These are phyloP conservation scores for Ploceus nigricollis DNA, from an alignment of 2,113 vertebrate genomes.

Conservation along the genomic window DNA sequence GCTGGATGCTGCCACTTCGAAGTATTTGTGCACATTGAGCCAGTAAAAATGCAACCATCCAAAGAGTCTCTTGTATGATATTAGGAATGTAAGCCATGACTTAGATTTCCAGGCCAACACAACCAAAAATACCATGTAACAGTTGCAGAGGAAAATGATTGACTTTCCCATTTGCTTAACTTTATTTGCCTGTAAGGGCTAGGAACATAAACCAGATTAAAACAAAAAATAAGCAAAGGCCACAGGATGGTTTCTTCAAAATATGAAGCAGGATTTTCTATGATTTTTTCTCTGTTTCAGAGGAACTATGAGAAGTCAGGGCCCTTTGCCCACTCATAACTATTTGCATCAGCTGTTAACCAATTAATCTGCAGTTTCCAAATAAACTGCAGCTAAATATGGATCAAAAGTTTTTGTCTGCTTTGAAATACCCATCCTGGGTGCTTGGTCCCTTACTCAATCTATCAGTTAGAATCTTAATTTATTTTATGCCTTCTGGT, in stretches of 20 bases:
- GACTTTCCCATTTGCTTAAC: background rate
- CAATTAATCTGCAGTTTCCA: background rate
- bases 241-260: background rate
- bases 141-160: background rate
- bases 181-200: background rate
- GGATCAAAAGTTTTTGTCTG: background rate
- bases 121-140: background rate
- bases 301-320: background rate
- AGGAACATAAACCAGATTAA: background rate
- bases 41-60: background rate
- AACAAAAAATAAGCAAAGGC: background rate
- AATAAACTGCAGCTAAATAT: background rate
- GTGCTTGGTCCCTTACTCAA: background rate
- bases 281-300: background rate
- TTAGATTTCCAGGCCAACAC: background rate
- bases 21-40: background rate
- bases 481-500: background rate
- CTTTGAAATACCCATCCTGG: background rate
- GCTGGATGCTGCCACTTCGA: background rate
- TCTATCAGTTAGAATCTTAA: background rate
- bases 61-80: background rate
- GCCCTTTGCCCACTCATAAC: background rate
- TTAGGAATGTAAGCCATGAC: background rate
- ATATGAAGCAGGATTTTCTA: background rate
- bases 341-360: background rate